Evolutionary conservation across 2,888 invertebrate genomes (phyloP).

Genomic region (Drosophila austrosaltans): DNA sequence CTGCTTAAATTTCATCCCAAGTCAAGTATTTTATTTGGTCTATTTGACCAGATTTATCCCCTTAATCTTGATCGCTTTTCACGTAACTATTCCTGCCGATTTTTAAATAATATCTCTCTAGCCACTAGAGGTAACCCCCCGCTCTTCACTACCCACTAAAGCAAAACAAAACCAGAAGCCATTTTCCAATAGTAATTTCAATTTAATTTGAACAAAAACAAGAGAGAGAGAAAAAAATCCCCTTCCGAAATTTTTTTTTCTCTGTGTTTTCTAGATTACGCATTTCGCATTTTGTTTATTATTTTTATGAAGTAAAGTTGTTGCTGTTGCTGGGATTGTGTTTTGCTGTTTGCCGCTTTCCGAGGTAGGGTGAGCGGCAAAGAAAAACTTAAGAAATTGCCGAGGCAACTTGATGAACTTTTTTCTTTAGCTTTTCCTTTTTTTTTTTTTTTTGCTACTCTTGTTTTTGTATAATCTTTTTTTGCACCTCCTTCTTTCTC

Average conservation of each 20-base stretch:
- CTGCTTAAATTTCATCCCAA: no score
- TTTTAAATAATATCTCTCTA: background rate
- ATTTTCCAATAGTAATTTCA: conserved; percentile 22
- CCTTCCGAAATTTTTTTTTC: conserved; percentile 9
- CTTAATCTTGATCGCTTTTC: no score
- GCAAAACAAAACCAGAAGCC: background rate
- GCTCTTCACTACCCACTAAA: background rate
- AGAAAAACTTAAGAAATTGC: conserved; percentile 44
- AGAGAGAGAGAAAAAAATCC: background rate
- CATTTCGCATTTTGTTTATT: conserved; percentile 57
- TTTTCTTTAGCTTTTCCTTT: background rate
- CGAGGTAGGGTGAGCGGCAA: background rate
- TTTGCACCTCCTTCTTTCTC: background rate
- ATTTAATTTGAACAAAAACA: conserved; percentile 13
- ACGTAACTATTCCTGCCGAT: no score
- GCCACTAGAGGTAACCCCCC: background rate
- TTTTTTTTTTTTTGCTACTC: conserved; percentile 30
- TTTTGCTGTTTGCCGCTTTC: conserved; percentile 24
- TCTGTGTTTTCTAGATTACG: conserved; percentile 35
- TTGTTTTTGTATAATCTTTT: conserved; percentile 1
- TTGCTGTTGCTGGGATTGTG: conserved; percentile 40
- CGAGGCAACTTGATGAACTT: conserved; percentile 42
- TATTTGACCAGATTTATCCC: no score
- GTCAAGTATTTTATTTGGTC: no score
- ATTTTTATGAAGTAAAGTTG: conserved; percentile 60